phyloP scores from a whole-genome alignment of 2,888 invertebrate species.

The Eutolmus rufibarbis region DNA sequence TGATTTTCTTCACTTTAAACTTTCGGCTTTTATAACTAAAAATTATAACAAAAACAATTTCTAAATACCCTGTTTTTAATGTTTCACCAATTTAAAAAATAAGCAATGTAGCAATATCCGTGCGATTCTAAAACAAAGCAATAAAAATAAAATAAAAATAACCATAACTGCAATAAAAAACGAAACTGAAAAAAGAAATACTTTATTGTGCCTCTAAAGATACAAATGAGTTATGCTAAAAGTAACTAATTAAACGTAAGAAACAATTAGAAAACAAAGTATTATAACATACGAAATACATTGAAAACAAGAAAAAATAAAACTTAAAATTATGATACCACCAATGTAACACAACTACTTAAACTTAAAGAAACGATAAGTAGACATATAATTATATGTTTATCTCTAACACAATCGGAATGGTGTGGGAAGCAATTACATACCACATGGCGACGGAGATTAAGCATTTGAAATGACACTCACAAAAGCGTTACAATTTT shows the following conservation, averaged over 20 bases:
- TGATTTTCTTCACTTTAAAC: too few relatives aligned
- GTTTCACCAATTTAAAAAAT: neutral
- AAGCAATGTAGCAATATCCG: neutral
- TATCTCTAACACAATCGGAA: slow-evolving; percentile 63
- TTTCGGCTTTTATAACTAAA: too few relatives aligned
- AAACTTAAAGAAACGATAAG: neutral
- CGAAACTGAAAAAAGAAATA: neutral
- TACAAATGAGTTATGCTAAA: neutral
- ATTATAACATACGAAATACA: neutral
- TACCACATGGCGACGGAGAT: slow-evolving; percentile 60
- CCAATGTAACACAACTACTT: neutral
- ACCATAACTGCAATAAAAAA: neutral
- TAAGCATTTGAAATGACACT: slow-evolving; percentile 38
- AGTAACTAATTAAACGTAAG: neutral
- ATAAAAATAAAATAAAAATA: neutral
- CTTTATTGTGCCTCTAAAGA: neutral
- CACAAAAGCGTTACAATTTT: slow-evolving; percentile 24
- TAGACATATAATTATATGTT: slow-evolving; percentile 48
- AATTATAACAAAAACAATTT: too few relatives aligned
- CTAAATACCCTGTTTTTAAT: neutral
- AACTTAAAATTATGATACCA: slow-evolving; percentile 7
- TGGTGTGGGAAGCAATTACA: slow-evolving; percentile 65
- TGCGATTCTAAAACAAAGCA: neutral
- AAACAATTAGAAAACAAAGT: slow-evolving; percentile 2
- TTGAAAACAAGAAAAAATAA: neutral